Base-by-base conservation (phyloP, 2,113 vertebrate species). In the Neogobius melanostomus region DNA sequence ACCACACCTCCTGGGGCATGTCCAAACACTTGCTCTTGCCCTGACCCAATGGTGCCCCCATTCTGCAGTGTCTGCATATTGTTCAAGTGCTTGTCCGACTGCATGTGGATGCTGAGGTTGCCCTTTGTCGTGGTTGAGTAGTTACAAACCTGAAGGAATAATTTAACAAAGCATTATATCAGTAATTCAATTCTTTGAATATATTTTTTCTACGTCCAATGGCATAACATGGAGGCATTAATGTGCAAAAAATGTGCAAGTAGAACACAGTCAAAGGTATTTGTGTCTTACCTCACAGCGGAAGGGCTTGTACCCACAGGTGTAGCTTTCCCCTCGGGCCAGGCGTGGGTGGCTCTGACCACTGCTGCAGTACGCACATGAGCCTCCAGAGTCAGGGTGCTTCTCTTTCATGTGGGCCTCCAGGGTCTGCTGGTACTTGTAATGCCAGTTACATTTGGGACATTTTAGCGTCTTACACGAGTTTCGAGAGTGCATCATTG, bases 401-500 rank as follows among this genome's bases (percentile, higher is more conserved):
- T 99, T 99, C 91, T 99, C 98, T 93, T 99, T 99, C 98, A 99
- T 99, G 91, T 99, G 98, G 11, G 96, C 98, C 93, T 99, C 98
- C 90, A 99, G 93, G 6, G 98, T 99, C 94, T 99, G 98, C 95
- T 99, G 98, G 94, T 99, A 99, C 94, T 99, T 99, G 87, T 99
- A 99, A 94, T 99, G 98, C 98, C 98, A 99, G 93, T 99, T 99
- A 91, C 98, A 99, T 94, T 99, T 98, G 87, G 98, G 98, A 95
- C 98, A 99, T 92, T 99, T 99, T 75, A 99, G 95, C 9, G 98
- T 99, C 94, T 99, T 99, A 85, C 98, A 99, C 1, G 98, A 99
- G 92, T 99, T 99, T 57, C 97, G 95, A 63, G 98, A 99, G 92
- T 99, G 98, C 97, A 98, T 99, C 98, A 99, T 99, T 87, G 98